These are phyloP conservation scores for Xyliphius kryptos DNA, from an alignment of 2,113 vertebrate species.

Conservation along the genomic window DNA sequence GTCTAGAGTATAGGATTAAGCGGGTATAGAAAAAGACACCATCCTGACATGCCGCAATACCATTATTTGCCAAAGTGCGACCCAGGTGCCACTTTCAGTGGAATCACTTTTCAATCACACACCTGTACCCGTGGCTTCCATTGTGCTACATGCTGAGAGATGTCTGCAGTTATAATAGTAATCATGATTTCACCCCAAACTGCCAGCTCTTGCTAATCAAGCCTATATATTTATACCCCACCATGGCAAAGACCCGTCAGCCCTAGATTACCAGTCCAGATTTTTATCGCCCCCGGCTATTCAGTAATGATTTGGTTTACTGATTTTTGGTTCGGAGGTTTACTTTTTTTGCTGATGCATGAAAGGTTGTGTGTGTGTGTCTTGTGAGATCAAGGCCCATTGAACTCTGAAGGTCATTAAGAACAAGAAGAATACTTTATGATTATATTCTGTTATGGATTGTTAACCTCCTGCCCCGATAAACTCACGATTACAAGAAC, in stretches of 20 bases:
- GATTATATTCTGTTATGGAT: too few species aligned
- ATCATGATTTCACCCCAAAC: constrained; percentile 30
- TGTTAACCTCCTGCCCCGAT: too few species aligned
- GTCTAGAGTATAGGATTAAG: too few species aligned
- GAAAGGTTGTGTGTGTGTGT: too few species aligned
- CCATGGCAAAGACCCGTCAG: constrained; percentile 39
- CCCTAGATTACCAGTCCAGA: constrained; percentile 24
- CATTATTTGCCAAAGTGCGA: constrained; percentile 22
- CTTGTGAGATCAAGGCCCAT: too few species aligned
- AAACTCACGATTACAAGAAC: too few species aligned
- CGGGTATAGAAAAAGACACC: too few species aligned
- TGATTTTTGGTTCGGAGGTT: too few species aligned
- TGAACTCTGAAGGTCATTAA: too few species aligned
- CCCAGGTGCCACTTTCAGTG: constrained; percentile 15
- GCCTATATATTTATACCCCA: constrained; percentile 28
- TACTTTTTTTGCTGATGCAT: too few species aligned
- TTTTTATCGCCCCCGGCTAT: constrained; percentile 45
- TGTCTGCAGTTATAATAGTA: constrained; percentile 39
- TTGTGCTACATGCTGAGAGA: constrained; percentile 36
- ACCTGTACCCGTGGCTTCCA: constrained; percentile 12
- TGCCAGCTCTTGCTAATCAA: constrained; percentile 41
- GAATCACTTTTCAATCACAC: constrained; percentile 14
- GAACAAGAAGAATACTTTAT: too few species aligned
- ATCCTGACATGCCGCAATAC: constrained; percentile 4
- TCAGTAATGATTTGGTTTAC: too few species aligned